These are phyloP conservation scores for Heteropelma amictum DNA, from an alignment of 2,888 invertebrate species.

Conservation along the genomic window DNA sequence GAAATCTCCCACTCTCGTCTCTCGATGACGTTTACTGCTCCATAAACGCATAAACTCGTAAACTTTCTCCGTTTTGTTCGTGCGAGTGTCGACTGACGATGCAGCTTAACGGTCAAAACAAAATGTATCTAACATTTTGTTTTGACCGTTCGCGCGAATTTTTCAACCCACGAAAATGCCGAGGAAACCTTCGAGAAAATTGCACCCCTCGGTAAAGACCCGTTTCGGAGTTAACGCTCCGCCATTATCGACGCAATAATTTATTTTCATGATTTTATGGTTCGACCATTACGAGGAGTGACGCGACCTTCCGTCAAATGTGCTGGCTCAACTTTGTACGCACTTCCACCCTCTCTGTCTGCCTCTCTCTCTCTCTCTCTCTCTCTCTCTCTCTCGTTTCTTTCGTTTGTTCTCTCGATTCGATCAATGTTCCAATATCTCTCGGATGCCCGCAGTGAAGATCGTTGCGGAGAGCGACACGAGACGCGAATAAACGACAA, in stretches of 20 bases:
- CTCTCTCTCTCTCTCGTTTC: not conserved
- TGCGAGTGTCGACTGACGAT: conserved; percentile 16
- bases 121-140: not conserved
- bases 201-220: conserved; percentile 34
- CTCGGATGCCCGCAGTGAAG: not conserved
- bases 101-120: conserved; percentile 48
- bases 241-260: conserved; percentile 71
- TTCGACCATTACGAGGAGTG: conserved; percentile 57
- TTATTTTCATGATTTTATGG: conserved; percentile 72
- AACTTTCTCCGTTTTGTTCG: conserved; percentile 64
- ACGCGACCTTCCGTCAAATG: conserved; percentile 47
- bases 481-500: not conserved
- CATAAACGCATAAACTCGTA: conserved; percentile 69
- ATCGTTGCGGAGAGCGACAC: not conserved
- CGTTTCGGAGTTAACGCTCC: conserved; percentile 60
- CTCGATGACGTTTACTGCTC: conserved; percentile 64
- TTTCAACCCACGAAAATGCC: conserved; percentile 3
- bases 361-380: conserved; percentile 17
- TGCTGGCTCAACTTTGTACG: not conserved
- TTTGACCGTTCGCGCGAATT: not conserved
- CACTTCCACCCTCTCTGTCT: not conserved
- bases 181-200: conserved; percentile 20
- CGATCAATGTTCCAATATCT: not conserved
- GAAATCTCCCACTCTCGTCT: conserved; percentile 31
- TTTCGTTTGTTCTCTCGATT: not conserved